Percentiles rank a stretch among this genome's conserved stretches.
phyloP scores from a whole-genome alignment of 2,113 vertebrate genomes.

The Phyllostomus hastatus region DNA sequence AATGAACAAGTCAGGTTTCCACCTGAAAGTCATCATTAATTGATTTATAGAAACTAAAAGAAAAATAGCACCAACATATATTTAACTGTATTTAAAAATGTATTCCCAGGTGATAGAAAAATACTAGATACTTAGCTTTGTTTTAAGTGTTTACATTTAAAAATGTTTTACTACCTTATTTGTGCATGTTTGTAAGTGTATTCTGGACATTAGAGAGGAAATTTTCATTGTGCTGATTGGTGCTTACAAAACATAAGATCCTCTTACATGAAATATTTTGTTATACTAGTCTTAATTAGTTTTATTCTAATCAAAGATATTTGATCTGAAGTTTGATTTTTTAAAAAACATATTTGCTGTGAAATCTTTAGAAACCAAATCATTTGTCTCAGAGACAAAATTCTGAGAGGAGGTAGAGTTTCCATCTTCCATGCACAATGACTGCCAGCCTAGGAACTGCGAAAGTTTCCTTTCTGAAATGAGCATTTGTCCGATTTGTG shows the following conservation, averaged over 20 bases:
- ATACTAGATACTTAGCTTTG: conserved; percentile 42
- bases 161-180: conserved; percentile 30
- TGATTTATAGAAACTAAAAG: conserved; percentile 50
- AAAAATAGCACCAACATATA: conserved; percentile 68
- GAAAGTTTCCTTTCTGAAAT: background rate
- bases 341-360: background rate
- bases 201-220: background rate
- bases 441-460: background rate
- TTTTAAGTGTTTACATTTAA: conserved; percentile 43
- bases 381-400: background rate
- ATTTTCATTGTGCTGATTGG: background rate
- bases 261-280: background rate
- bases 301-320: background rate
- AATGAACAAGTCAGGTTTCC: background rate
- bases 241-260: background rate
- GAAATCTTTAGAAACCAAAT: background rate
- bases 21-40: background rate
- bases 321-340: background rate
- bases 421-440: background rate
- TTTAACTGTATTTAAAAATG: conserved; percentile 62
- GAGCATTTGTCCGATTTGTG: background rate
- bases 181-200: conserved; percentile 16
- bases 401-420: background rate
- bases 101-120: conserved; percentile 25
- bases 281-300: background rate